Base-by-base conservation (phyloP, 2,888 invertebrate genomes). In the Tetheella fluctuosa region DNA sequence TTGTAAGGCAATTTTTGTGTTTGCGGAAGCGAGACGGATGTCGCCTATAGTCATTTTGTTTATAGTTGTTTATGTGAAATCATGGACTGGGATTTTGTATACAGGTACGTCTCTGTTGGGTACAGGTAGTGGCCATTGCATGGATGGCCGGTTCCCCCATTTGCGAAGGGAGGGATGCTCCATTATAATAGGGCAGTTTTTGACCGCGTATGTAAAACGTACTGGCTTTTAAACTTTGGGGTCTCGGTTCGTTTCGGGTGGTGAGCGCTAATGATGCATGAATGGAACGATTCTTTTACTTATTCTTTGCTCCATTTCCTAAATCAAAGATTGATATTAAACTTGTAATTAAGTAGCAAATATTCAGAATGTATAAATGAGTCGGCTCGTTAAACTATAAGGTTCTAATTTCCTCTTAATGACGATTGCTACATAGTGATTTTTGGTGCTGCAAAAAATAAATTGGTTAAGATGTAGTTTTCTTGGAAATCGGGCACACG, bases 111-210 rank as follows among this genome's bases (percentile, higher is more conserved):
- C 65, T 70, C 65, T 70, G 70, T 78, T 80, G 79, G 34, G 70
- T 66, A 73, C 89, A 90, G 89, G 90, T 89, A 89, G 88, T 79
- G 83, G 74, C 74, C 83, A 80, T 82, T 74, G 84, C 82, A 91
- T 86, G 92, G 89, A 89, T 90, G 89, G 90, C 73, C 86, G 91
- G 76, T 80, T 89, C 84, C 92, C 92, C 92, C 72, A 83, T 83
- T 86, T 34, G 82, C 73, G 68, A 79, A 79, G 69, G 71, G 70
- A 83, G 90, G 92, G 90, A 90, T 88, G 91, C 70, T 79, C 80
- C 69, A 69, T 71, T 77, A 69, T 75, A 78, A 78, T 77, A 68
- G 82, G 82, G 83, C 79, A 78, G 73, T 81, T 84, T 86, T 87
- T 82, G 81, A 77, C 76, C 74, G 71, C 70, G 78, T 79, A 80